Evolutionary conservation across 2,888 invertebrate genomes (phyloP).

Genomic region (Boloria selene): DNA sequence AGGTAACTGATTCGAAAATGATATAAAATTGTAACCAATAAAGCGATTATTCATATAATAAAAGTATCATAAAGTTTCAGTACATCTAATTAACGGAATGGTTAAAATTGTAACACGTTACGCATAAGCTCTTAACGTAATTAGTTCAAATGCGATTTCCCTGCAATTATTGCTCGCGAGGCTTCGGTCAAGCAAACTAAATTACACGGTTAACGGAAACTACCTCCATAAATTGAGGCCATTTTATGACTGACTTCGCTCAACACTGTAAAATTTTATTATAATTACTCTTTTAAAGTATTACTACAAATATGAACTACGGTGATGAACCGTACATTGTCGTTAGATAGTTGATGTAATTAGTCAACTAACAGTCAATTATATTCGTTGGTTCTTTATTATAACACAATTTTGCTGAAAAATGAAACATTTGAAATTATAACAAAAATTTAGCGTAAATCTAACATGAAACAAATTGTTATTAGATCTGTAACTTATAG

Average conservation of each 20-base stretch:
- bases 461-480: too few relatives aligned
- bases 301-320: too few relatives aligned
- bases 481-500: too few relatives aligned
- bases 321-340: too few relatives aligned
- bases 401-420: too few relatives aligned
- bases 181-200: constrained; percentile 11
- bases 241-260: constrained; percentile 1
- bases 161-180: constrained; percentile 15
- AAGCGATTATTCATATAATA: constrained; percentile 17
- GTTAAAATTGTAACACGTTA: constrained; percentile 30
- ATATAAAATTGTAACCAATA: constrained; percentile 7
- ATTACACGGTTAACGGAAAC: constrained; percentile 14
- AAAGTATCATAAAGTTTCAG: constrained; percentile 16
- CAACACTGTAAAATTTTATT: constrained; percentile 3
- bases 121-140: constrained; percentile 17
- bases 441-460: too few relatives aligned
- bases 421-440: too few relatives aligned
- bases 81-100: constrained; percentile 5
- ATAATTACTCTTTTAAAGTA: not conserved
- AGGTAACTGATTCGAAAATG: not conserved
- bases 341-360: too few relatives aligned
- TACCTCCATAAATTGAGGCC: constrained; percentile 6
- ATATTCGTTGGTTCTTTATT: too few relatives aligned
- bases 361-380: too few relatives aligned
- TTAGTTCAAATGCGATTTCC: constrained; percentile 24